These are phyloP conservation scores for Bucco capensis DNA, from an alignment of 2,113 vertebrate genomes.

Conservation along the genomic window DNA sequence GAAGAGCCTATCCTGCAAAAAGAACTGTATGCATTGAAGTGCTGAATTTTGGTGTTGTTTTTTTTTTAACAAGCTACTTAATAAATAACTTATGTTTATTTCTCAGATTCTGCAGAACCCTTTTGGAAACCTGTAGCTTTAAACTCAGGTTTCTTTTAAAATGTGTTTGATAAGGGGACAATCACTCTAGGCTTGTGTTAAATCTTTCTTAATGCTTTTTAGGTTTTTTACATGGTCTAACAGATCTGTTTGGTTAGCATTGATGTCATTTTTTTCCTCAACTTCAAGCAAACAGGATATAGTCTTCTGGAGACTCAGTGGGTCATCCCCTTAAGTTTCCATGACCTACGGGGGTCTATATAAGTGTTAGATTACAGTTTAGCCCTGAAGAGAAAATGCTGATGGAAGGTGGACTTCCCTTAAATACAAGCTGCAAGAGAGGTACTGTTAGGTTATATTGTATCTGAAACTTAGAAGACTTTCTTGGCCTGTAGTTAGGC, in stretches of 20 bases:
- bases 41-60: neutral
- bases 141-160: neutral
- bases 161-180: neutral
- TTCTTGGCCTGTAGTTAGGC: neutral
- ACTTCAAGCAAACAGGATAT: neutral
- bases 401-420: neutral
- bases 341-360: neutral
- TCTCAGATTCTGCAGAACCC: neutral
- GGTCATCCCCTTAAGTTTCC: neutral
- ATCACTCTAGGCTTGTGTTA: neutral
- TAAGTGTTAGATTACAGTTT: neutral
- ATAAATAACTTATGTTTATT: neutral
- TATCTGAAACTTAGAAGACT: neutral
- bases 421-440: neutral
- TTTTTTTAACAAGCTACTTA: neutral
- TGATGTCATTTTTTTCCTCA: neutral
- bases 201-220: neutral
- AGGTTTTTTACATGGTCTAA: neutral
- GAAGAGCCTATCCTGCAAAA: neutral
- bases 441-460: neutral
- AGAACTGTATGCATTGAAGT: neutral
- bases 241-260: neutral
- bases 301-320: neutral
- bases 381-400: neutral
- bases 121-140: neutral